Percentiles rank a stretch among this genome's conserved stretches.
These are phyloP conservation scores for Crotalus tigris DNA, from an alignment of 2,113 vertebrate genomes.

Conservation along the genomic window DNA sequence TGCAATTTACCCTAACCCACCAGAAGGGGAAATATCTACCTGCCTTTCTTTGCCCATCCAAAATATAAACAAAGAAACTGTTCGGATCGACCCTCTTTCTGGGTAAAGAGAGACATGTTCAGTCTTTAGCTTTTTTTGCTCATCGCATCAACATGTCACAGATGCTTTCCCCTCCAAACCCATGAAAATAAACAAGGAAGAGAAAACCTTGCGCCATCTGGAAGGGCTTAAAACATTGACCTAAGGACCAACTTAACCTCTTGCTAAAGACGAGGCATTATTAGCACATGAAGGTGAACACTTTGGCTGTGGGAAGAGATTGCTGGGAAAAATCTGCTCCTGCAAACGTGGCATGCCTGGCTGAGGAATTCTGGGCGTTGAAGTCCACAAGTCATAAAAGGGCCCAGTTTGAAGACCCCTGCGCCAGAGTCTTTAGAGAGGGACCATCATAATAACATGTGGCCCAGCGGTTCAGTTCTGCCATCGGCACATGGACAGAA, in stretches of 20 bases:
- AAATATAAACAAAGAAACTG: conserved; percentile 4
- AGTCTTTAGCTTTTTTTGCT: background rate
- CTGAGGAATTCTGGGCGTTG: too few species aligned
- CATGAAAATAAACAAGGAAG: background rate
- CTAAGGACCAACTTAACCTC: background rate
- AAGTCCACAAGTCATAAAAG: too few species aligned
- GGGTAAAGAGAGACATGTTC: background rate
- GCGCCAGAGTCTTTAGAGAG: too few species aligned
- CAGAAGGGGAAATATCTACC: conserved; percentile 20
- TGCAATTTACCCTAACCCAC: background rate
- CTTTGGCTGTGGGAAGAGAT: background rate
- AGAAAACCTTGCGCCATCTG: background rate
- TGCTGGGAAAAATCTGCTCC: background rate
- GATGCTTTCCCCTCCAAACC: background rate
- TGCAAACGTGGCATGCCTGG: background rate
- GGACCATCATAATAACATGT: too few species aligned
- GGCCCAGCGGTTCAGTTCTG: too few species aligned
- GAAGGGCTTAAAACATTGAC: background rate
- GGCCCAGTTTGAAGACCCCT: too few species aligned
- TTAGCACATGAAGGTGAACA: background rate
- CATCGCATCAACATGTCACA: background rate
- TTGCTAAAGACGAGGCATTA: background rate
- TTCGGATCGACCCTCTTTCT: background rate
- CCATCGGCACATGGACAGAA: too few species aligned
- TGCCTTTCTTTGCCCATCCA: conserved; percentile 7